Evolutionary conservation across 2,888 invertebrate genomes (phyloP), one percentile per base, ranked within the genome.

Genomic region (Ecliptopera silaceata): DNA sequence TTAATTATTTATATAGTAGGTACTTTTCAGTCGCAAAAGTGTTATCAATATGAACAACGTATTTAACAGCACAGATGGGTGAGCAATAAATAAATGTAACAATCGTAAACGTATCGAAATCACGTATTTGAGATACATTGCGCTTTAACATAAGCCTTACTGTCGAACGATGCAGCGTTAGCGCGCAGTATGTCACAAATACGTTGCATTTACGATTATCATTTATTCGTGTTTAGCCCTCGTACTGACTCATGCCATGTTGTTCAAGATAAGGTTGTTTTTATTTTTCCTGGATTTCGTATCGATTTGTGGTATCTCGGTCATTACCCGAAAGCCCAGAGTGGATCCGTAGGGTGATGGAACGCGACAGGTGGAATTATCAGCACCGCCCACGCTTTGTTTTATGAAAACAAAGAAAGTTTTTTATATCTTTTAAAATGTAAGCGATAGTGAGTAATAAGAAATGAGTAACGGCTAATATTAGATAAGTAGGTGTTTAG

Each of bases 231-330:
- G n/a, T n/a, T n/a, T n/a, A n/a, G n/a, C n/a, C n/a, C n/a, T n/a
- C n/a, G n/a, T n/a, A n/a, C 18, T 52, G 51, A 52, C 38, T 52
- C 51, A 45, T 22, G 15, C 45, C 51, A 45, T 22, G 15, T 2
- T 5, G 12, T 11, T 22, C 32, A 17, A 36, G 58, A 58, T 58
- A 58, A 58, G 6, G 49, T 49, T 49, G 58, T 58, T 57, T 58
- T 49, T 49, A 53, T 58, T 57, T 58, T 49, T 49, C n/a, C 34
- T 39, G 39, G 39, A 31, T 44, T 45, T 46, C n/a, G 41, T 54
- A 58, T 58, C 58, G 49, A 58, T 53, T 45, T 43, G 56, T 32
- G 11, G 49, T 59, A 59, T 54, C 59, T 54, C 54, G 59, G 59
- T 55, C 59, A 46, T 50, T 59, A 36, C 42, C 54, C 54, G 45